These are phyloP conservation scores for Morpho helenor DNA, from an alignment of 2,888 invertebrate genomes.

Conservation along the genomic window DNA sequence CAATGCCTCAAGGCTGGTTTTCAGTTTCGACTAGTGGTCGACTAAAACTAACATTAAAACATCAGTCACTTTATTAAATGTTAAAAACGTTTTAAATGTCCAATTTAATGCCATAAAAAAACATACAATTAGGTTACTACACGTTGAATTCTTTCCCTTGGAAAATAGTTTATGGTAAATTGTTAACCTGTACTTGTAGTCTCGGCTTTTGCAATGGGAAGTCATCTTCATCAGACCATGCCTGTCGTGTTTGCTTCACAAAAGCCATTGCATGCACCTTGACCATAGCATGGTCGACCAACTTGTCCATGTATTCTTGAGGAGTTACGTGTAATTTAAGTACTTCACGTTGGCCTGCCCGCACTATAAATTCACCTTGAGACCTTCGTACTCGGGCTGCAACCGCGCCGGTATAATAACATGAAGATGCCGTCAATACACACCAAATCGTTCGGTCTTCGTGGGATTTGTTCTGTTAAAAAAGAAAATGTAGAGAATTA, in stretches of 20 bases:
- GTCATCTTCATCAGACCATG: constrained; percentile 87
- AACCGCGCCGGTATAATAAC: constrained; percentile 84
- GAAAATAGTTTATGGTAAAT: background rate
- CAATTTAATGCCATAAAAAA: too few relatives aligned
- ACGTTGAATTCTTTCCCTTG: too few relatives aligned
- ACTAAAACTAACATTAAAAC: too few relatives aligned
- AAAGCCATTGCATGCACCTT: constrained; percentile 86
- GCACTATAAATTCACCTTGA: constrained; percentile 80
- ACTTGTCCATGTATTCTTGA: constrained; percentile 83
- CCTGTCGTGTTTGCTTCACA: constrained; percentile 85
- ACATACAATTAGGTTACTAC: too few relatives aligned
- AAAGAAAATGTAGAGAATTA: background rate
- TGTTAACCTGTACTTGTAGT: constrained; percentile 80
- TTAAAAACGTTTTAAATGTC: too few relatives aligned
- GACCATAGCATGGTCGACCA: constrained; percentile 84
- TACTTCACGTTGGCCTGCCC: constrained; percentile 81
- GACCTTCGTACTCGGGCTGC: constrained; percentile 81
- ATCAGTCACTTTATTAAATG: too few relatives aligned
- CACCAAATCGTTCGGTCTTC: constrained; percentile 82
- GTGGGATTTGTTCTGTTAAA: constrained; percentile 78
- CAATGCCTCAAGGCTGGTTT: too few relatives aligned
- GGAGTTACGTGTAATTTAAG: constrained; percentile 81
- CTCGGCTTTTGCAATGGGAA: constrained; percentile 84
- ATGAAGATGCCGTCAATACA: constrained; percentile 81
- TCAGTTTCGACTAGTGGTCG: too few relatives aligned